Evolutionary conservation across 2,797 vertebrate species (phyloP), one percentile per base, ranked within the genome.

Genomic region (Acanthurus lineatus): DNA sequence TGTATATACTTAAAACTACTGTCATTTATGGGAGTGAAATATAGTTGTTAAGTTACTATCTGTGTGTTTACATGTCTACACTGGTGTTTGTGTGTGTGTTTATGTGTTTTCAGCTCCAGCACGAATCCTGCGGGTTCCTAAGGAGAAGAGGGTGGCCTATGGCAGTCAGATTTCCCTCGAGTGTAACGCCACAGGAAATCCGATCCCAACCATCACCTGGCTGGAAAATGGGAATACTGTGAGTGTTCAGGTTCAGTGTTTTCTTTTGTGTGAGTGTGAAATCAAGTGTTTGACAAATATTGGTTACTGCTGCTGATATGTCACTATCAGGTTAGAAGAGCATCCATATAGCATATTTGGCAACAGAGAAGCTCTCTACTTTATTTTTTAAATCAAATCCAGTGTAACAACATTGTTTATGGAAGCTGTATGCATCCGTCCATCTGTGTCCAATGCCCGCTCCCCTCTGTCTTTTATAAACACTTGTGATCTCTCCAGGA

Each of bases 221-320:
- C 94, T 99, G 90, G 98, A 99, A 94, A 99, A 99, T 9, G 98
- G 98, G 75, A 97, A 98, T 92, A 94, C 96, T 56, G 98, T 99
- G 93, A 97, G 97, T 96, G 14, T 38, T 60, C n/a, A 16, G 9
- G 19, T 61, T 69, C 44, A 53, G 6, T 16, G 35, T 67, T 54
- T 57, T 3, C 11, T 57, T 48, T 22, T 20, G 40, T 42, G 40
- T 42, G 40, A 35, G 48, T 57, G 25, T 48, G 16, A 7, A 54
- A 20, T 40, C 14, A 22, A 47, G 17, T 20, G 22, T 69, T 52
- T 17, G 12, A 32, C 1, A 4, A 51, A n/a, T 0, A 10, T 59
- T 3, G 5, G 28, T 32, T 20, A 17, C 14, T 22, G 57, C 38
- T 28, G 16, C 54, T 28, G 4, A 35, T 28, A 6, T 51, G 0